A percentile compares a stretch with the other conserved stretches of the same genome.
Evolutionary conservation across 2,113 vertebrate species (phyloP).

Genomic region (Malurus alboscapulatus): DNA sequence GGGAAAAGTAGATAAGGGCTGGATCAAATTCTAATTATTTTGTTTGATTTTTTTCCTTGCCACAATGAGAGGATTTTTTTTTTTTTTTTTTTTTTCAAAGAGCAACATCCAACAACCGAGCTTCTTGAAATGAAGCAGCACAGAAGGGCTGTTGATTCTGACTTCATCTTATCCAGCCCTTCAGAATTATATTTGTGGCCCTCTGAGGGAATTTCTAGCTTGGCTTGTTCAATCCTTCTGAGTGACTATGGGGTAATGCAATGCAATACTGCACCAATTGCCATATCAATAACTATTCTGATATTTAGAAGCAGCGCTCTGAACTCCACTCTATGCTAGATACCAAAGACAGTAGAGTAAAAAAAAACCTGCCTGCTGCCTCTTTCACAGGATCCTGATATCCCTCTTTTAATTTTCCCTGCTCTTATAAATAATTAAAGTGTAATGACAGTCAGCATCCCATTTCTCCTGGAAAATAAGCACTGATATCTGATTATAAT

Average conservation of each 20-base stretch:
- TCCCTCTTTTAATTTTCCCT: background rate
- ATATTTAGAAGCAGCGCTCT: background rate
- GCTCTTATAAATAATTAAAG: background rate
- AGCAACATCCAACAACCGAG: background rate
- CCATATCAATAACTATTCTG: background rate
- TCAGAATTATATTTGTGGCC: background rate
- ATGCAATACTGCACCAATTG: background rate
- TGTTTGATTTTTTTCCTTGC: constrained; percentile 3
- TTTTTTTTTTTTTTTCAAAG: background rate
- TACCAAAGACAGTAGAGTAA: background rate
- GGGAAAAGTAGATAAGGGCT: background rate
- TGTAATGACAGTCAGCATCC: background rate
- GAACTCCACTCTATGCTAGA: background rate
- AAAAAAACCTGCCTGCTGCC: background rate
- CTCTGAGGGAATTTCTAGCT: background rate
- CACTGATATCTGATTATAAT: background rate
- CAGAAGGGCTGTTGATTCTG: background rate
- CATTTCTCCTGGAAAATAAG: background rate
- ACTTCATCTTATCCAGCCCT: background rate
- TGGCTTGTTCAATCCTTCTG: background rate
- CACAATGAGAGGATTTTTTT: background rate
- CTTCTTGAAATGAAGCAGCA: background rate
- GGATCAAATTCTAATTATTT: constrained; percentile 31
- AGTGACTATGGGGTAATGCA: background rate
- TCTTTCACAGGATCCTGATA: background rate